phyloP scores from a whole-genome alignment of 2,797 vertebrate genomes.

The Sebastes minor region DNA sequence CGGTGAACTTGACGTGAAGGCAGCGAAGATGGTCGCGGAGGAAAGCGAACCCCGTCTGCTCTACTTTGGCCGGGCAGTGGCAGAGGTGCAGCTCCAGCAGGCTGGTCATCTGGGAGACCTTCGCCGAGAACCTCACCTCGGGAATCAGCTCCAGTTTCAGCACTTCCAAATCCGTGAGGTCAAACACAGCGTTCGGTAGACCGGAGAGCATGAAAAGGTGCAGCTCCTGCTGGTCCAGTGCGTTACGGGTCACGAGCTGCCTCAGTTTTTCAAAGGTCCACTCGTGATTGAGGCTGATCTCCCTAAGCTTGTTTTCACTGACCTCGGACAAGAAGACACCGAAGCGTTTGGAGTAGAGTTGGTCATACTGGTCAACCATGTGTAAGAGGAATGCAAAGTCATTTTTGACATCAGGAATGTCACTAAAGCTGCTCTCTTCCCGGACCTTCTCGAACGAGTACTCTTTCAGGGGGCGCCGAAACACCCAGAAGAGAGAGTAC shows the following conservation, averaged over 20 bases:
- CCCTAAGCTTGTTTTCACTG: slow-evolving; percentile 96
- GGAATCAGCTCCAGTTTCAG: slow-evolving; percentile 96
- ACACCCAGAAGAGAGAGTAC: slow-evolving; percentile 97
- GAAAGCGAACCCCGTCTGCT: slow-evolving; percentile 95
- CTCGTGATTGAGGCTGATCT: slow-evolving; percentile 96
- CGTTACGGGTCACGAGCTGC: slow-evolving; percentile 90
- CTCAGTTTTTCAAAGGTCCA: slow-evolving; percentile 97
- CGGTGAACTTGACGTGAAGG: slow-evolving; percentile 97
- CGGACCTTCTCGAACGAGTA: slow-evolving; percentile 98
- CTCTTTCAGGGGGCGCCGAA: slow-evolving; percentile 94
- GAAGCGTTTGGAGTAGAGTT: slow-evolving; percentile 96
- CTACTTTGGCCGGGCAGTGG: slow-evolving; percentile 95
- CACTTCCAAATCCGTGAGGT: slow-evolving; percentile 93
- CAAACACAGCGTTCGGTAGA: slow-evolving; percentile 94
- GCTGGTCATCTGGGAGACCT: slow-evolving; percentile 96
- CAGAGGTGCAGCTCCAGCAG: slow-evolving; percentile 95
- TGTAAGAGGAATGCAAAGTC: slow-evolving; percentile 98
- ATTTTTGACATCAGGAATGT: slow-evolving; percentile 98
- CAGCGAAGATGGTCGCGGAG: slow-evolving; percentile 94
- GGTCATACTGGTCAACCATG: slow-evolving; percentile 99
- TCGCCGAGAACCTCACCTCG: slow-evolving; percentile 93
- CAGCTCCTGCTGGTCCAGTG: slow-evolving; percentile 93
- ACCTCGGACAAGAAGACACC: slow-evolving; percentile 97
- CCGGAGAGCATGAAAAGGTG: slow-evolving; percentile 97
- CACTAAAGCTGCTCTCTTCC: slow-evolving; percentile 98